A percentile compares a stretch with the other conserved stretches of the same genome.
These are phyloP conservation scores for Butorides virescens DNA, from an alignment of 2,113 vertebrate species.

Conservation along the genomic window DNA sequence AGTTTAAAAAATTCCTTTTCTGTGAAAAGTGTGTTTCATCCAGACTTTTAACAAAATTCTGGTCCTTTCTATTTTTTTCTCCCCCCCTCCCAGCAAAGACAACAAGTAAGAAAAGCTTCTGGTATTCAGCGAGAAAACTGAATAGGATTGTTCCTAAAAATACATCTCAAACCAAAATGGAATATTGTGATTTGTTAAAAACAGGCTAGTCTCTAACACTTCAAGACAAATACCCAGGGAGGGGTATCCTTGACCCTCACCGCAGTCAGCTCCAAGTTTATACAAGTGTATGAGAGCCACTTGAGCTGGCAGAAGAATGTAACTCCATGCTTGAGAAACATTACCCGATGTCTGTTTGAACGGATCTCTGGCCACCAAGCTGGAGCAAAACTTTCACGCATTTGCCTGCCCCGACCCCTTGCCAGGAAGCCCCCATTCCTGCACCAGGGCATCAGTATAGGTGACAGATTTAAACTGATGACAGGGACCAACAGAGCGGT, in stretches of 20 bases:
- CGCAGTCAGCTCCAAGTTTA: neutral
- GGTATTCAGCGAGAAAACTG: neutral
- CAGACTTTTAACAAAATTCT: neutral
- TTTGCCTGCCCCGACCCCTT: neutral
- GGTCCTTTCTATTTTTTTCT: neutral
- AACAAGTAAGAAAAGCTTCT: neutral
- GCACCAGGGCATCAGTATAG: neutral
- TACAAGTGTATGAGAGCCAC: neutral
- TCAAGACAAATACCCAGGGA: neutral
- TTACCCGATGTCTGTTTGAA: neutral
- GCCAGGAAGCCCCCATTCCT: neutral
- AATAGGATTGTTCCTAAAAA: neutral
- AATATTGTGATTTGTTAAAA: neutral
- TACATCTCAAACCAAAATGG: neutral
- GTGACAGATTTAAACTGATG: neutral
- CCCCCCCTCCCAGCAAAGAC: neutral
- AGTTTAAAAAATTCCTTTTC: neutral
- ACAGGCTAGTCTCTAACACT: neutral
- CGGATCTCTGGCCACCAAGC: neutral
- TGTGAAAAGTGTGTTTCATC: neutral
- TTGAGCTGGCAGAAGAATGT: neutral
- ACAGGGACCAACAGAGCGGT: neutral
- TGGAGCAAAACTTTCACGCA: neutral
- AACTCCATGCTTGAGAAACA: neutral
- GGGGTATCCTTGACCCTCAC: neutral